Percentiles rank a stretch among this genome's conserved stretches.
Conservation (phyloP, 2,113 vertebrate species). For the Mormyrus lacerda region DNA sequence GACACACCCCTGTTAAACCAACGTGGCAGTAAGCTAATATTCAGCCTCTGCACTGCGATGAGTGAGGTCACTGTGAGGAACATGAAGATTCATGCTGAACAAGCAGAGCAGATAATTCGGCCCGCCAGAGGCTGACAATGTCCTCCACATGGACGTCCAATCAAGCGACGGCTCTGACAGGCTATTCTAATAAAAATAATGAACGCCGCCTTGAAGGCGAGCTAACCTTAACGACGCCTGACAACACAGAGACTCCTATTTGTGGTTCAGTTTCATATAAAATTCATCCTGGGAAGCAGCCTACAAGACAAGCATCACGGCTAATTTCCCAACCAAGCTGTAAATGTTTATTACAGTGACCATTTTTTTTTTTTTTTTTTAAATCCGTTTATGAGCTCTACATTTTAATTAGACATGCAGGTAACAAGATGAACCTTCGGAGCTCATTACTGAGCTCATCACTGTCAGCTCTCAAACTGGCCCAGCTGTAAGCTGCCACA, state of each 20-base stretch:
- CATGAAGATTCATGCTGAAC: background rate
- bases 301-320: background rate
- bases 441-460: background rate
- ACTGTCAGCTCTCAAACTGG: background rate
- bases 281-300: background rate
- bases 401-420: constrained; percentile 10
- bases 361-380: background rate
- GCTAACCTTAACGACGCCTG: background rate
- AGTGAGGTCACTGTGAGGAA: background rate
- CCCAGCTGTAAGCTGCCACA: background rate
- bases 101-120: background rate
- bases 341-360: constrained; percentile 3
- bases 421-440: background rate
- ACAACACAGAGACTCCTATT: background rate
- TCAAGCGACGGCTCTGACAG: background rate
- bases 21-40: background rate
- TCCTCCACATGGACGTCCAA: background rate
- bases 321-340: background rate
- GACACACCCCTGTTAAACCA: background rate
- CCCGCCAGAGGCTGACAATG: background rate
- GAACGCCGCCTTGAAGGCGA: background rate
- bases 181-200: background rate
- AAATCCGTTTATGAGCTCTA: background rate
- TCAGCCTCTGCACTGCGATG: background rate
- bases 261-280: background rate